Conservation (phyloP, 2,888 invertebrate species). For the Drosophila emarginata region DNA sequence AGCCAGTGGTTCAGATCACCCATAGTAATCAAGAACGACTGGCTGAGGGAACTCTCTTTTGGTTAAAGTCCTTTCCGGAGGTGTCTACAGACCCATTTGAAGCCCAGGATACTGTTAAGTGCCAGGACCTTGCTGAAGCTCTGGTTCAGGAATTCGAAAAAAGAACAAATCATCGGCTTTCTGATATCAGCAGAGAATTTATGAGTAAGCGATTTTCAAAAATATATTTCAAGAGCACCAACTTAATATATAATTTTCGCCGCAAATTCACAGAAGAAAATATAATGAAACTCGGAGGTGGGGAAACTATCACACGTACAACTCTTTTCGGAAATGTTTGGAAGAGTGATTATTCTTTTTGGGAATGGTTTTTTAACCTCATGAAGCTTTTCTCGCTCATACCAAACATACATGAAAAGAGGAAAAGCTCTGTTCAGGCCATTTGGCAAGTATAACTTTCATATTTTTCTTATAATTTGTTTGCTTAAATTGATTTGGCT, state of each 20-base stretch:
- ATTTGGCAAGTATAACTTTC: too few relatives aligned
- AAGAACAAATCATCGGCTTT: background rate
- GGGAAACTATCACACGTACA: background rate
- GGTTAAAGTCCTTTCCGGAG: background rate
- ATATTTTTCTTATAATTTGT: too few relatives aligned
- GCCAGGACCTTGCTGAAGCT: background rate
- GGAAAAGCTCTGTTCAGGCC: background rate
- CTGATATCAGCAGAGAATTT: background rate
- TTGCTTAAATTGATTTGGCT: too few relatives aligned
- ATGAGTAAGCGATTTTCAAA: background rate
- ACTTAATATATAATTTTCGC: background rate
- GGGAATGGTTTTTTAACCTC: background rate
- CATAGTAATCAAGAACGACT: background rate
- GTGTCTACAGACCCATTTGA: background rate
- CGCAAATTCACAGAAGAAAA: background rate
- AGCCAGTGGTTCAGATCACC: background rate
- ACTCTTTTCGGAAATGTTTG: too few relatives aligned
- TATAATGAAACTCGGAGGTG: background rate
- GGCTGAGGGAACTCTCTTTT: background rate
- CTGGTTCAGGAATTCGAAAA: background rate
- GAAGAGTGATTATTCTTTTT: background rate
- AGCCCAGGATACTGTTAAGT: background rate
- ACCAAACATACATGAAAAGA: too few relatives aligned
- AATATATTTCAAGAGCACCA: too few relatives aligned
- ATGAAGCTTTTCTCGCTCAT: background rate